Conservation (phyloP, 2,888 invertebrate species). For the Drosophila sordidula region DNA sequence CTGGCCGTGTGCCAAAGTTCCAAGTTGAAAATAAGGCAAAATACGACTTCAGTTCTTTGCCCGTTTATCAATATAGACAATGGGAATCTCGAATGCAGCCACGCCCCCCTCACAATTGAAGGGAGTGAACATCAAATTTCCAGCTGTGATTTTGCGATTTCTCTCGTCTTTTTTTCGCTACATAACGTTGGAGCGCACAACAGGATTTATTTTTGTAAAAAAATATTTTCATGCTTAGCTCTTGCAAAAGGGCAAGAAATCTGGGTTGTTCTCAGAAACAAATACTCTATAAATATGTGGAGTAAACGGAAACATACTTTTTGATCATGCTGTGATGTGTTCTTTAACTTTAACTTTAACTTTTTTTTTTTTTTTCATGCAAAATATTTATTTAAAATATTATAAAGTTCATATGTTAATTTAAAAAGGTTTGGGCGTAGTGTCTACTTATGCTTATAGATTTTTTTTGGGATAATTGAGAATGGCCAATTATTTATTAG, state of each 20-base stretch:
- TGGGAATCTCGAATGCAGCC: conserved; percentile 38
- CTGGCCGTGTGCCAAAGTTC: conserved; percentile 34
- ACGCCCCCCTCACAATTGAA: conserved; percentile 24
- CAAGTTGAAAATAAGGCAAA: conserved; percentile 20
- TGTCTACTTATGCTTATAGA: no score
- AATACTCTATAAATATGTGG: not conserved
- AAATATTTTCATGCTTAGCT: conserved; percentile 25
- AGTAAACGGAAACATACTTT: no score
- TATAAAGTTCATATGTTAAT: no score
- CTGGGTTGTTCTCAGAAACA: conserved; percentile 24
- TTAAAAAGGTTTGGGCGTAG: no score
- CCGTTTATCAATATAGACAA: conserved; percentile 62
- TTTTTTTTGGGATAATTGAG: no score
- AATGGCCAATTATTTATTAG: no score
- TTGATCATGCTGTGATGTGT: no score
- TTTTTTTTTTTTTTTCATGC: not conserved
- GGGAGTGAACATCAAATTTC: conserved; percentile 30
- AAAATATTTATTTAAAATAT: not conserved
- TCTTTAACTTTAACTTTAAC: no score
- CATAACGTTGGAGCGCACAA: conserved; percentile 5
- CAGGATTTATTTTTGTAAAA: conserved; percentile 39
- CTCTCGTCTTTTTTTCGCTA: conserved; percentile 2
- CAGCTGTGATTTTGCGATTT: conserved; percentile 43
- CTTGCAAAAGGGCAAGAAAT: conserved; percentile 4
- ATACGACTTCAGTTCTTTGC: conserved; percentile 33